These are phyloP conservation scores for Acropora yongei DNA, from an alignment of 64 coral and sea anemone genomes.

Conservation along the genomic window DNA sequence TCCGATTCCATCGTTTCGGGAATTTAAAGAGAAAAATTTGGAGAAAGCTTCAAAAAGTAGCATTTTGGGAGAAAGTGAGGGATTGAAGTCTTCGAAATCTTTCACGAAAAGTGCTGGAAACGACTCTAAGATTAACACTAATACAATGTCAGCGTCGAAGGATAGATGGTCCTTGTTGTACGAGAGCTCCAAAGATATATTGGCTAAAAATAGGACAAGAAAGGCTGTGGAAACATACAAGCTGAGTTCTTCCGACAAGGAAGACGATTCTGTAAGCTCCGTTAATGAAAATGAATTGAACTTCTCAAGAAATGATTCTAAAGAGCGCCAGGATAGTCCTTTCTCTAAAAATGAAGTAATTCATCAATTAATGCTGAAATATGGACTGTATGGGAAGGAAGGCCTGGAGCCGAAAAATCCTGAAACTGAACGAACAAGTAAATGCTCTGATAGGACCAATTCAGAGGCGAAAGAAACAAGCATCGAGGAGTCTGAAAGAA, in stretches of 20 bases:
- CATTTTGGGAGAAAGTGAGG: not conserved
- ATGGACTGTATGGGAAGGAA: conserved; percentile 68
- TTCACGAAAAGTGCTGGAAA: conserved; percentile 7
- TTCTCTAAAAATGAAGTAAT: conserved; percentile 90
- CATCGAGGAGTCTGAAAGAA: not conserved
- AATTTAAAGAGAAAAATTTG: conserved; percentile 78
- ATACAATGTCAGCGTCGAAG: not conserved
- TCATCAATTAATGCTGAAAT: conserved; percentile 91
- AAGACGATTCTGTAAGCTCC: not conserved
- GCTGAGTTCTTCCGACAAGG: not conserved
- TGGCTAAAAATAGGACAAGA: conserved; percentile 13
- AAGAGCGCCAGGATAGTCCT: conserved; percentile 16
- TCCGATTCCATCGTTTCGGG: conserved; percentile 84
- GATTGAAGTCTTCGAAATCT: not conserved
- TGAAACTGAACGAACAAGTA: not conserved
- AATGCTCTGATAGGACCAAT: not conserved
- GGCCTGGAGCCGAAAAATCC: not conserved
- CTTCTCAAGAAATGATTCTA: conserved; percentile 16
- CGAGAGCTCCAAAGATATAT: conserved; percentile 39
- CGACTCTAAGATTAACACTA: not conserved
- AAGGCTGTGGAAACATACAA: not conserved
- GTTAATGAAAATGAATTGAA: not conserved
- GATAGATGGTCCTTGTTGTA: conserved; percentile 29
- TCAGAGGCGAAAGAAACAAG: not conserved
- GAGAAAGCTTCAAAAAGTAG: conserved; percentile 28